Base-by-base conservation (phyloP, 2,888 invertebrate species). In the Drosophila borborema region DNA sequence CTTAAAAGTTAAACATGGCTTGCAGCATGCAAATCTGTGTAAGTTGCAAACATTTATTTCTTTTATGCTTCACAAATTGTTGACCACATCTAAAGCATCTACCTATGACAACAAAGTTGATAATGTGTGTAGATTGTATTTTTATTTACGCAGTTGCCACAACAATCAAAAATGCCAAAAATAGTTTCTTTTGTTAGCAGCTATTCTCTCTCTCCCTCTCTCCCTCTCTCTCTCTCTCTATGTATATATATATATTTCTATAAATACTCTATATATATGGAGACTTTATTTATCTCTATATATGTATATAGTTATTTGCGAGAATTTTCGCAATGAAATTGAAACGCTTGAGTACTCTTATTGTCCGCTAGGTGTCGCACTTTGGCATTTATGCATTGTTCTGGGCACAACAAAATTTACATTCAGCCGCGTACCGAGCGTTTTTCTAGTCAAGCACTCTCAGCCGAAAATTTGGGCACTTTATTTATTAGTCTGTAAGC, bases 401-500 rank as follows among this genome's bases (percentile, higher is more conserved):
- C 54, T 18, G 55, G 12, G 66, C 59, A 55, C 53, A 38, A 41
- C 36, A 23, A 49, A 74, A 66, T 80, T 76, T 80, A 65, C 66
- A 78, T 78, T 65, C 67, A 63, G 72, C 54, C 67, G 73, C 48
- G 69, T 81, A 72, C 70, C 69, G 81, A 79, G 89, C 84, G 81
- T 84, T 86, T 76, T 71, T 81, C 58, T 81, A 81, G 89, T 86
- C 89, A 89, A 86, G 89, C 65, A 81, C 67, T 63, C 71, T 74
- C 68, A 49, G 82, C 75, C 49, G 45, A 64, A 68, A 72, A 60
- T 64, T 75, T 77, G 73, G 72, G 59, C 83, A 82, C 80, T 84
- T 85, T 85, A 85, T 89, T 85, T 89, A 85, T 85, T 89, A 87
- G 89, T 82, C 87, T 87, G 82, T 82, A 80, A 80, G 82, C 82